Evolutionary conservation across 2,113 vertebrate species (phyloP).

Genomic region (Pachypanchax playfairii): DNA sequence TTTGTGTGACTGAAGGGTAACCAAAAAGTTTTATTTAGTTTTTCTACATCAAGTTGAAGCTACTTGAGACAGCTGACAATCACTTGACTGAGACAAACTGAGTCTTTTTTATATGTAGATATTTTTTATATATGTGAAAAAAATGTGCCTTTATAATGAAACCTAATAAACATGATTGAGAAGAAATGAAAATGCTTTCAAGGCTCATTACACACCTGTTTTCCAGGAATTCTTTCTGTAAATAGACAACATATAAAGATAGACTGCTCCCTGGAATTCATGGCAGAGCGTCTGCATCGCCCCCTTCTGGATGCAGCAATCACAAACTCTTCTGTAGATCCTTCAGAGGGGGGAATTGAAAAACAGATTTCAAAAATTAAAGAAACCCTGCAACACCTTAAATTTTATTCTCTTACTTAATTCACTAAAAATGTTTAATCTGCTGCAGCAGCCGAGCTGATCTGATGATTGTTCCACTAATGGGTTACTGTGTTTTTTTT

Average conservation of each 20-base stretch:
- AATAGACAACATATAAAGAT: rapidly evolving
- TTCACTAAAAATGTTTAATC: background rate
- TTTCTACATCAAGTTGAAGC: background rate
- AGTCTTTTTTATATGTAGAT: too few relatives aligned
- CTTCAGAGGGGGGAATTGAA: background rate
- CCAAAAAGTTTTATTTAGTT: background rate
- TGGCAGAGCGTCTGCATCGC: background rate
- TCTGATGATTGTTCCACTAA: background rate
- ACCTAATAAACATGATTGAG: background rate
- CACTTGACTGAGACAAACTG: too few relatives aligned
- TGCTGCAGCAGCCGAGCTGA: background rate
- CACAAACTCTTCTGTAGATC: background rate
- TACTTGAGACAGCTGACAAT: background rate
- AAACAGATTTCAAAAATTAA: background rate
- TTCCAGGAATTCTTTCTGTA: background rate
- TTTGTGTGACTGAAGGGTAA: constrained; percentile 4
- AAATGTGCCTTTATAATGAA: background rate
- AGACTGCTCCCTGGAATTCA: too few relatives aligned
- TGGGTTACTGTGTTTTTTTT: background rate
- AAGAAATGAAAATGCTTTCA: constrained; percentile 5
- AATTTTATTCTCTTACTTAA: background rate
- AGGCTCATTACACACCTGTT: background rate
- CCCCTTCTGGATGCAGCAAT: background rate
- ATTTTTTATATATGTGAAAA: too few relatives aligned
- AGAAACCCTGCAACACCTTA: background rate